Percentiles rank a stretch among this genome's conserved stretches.
phyloP scores from a whole-genome alignment of 2,113 vertebrate species.

The Microtus pennsylvanicus region DNA sequence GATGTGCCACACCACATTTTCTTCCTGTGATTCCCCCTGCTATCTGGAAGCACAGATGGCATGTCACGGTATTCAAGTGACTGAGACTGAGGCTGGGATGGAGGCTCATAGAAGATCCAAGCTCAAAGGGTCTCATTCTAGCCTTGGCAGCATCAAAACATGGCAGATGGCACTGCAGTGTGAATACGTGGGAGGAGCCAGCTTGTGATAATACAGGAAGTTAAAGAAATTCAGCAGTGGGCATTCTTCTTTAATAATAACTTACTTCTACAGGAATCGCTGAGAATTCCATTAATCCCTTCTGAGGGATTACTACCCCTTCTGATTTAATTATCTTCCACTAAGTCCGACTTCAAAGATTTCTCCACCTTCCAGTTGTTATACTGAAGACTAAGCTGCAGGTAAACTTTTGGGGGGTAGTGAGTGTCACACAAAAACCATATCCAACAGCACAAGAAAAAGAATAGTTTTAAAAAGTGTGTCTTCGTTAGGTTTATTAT shows the following conservation, averaged over 20 bases:
- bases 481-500: not conserved
- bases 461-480: not conserved
- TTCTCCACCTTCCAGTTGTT: not conserved
- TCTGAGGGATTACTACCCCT: not conserved
- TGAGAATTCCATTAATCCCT: not conserved
- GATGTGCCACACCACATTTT: not conserved
- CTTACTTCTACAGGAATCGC: not conserved
- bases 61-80: not conserved
- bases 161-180: too few relatives aligned
- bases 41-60: not conserved
- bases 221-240: not conserved
- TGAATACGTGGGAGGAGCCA: not conserved
- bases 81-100: not conserved
- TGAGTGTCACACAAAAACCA: not conserved
- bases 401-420: not conserved
- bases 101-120: not conserved
- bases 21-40: not conserved
- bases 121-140: not conserved
- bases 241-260: not conserved
- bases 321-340: not conserved
- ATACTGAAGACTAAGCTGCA: not conserved
- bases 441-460: not conserved
- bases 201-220: not conserved
- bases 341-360: not conserved
- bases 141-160: not conserved